Evolutionary conservation across 2,888 invertebrate species (phyloP), one percentile per base, ranked within the genome.

Genomic region (Caenorhabditis wallacei): DNA sequence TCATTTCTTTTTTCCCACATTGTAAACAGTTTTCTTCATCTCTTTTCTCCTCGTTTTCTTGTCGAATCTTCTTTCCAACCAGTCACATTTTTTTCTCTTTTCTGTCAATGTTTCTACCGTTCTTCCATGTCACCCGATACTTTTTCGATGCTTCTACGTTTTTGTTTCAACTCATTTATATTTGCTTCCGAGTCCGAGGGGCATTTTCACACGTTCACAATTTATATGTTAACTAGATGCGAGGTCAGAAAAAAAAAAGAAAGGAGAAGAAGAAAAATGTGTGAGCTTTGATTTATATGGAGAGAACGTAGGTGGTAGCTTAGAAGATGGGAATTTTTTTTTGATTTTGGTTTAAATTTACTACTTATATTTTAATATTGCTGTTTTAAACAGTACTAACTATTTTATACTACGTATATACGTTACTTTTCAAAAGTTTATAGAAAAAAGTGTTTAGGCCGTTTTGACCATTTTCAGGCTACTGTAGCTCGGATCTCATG

Each of bases 41-140:
- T 43, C 2, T 40, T 40, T 56, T 43, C 43, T 20, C 22, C 11
- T 54, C n/a, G n/a, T n/a, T 20, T 40, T 20, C 59, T 13, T 69
- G 18, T 66, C n/a, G 4, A 30, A 30, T 37, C 57, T 24, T 20
- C 24, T 5, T 35, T 30, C n/a, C 57, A 57, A 18, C 18, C 57
- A 46, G 37, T 64, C 64, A 51, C 46, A 48, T 57, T 70, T n/a
- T n/a, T n/a, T n/a, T n/a, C n/a, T n/a, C n/a, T n/a, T n/a, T 40
- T 57, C 63, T 54, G 61, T 53, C 43, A 43, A 24, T 74, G 72
- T 64, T 74, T 64, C 72, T 46, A 63, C 72, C 72, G 72, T 74
- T 74, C 72, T 64, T 20, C 30, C 0, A 13, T 61, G 72, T 43
- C 63, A 74, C 72, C 72, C 63, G 54, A 74, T 54, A 74, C 54